phyloP scores from a whole-genome alignment of 2,797 vertebrate genomes.

The Onychomys arenicola region DNA sequence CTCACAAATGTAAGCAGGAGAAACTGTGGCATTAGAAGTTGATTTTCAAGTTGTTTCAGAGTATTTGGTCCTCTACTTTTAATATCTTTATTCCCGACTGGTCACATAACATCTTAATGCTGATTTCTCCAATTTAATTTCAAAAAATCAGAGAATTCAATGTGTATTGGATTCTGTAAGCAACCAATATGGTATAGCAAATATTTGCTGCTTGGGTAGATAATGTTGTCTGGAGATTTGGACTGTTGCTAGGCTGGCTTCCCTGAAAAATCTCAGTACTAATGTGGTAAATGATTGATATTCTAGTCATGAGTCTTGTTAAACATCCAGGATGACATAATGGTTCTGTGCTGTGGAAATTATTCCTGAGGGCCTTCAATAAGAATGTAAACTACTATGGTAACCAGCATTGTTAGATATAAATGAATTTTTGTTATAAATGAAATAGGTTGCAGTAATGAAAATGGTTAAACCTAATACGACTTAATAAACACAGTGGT shows the following conservation, averaged over 20 bases:
- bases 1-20: constrained; percentile 61
- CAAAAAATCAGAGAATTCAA: constrained; percentile 51
- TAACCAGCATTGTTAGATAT: neutral
- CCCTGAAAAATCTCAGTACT: constrained; percentile 31
- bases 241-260: neutral
- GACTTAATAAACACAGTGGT: neutral
- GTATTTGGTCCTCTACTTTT: constrained; percentile 39
- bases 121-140: constrained; percentile 50
- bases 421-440: constrained; percentile 19
- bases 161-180: constrained; percentile 49
- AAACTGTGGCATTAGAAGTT: constrained; percentile 31
- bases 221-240: constrained; percentile 11
- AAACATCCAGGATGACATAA: constrained; percentile 22
- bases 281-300: constrained; percentile 2
- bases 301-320: constrained; percentile 42
- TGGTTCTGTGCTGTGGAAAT: neutral
- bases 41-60: constrained; percentile 60
- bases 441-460: neutral
- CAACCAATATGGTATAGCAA: constrained; percentile 20
- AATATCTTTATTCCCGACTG: constrained; percentile 56
- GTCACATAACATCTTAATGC: neutral
- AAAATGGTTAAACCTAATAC: constrained; percentile 3
- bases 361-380: neutral
- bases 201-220: constrained; percentile 42
- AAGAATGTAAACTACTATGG: constrained; percentile 24